Base-by-base conservation (phyloP, 2,113 vertebrate genomes). In the Mugil cephalus region DNA sequence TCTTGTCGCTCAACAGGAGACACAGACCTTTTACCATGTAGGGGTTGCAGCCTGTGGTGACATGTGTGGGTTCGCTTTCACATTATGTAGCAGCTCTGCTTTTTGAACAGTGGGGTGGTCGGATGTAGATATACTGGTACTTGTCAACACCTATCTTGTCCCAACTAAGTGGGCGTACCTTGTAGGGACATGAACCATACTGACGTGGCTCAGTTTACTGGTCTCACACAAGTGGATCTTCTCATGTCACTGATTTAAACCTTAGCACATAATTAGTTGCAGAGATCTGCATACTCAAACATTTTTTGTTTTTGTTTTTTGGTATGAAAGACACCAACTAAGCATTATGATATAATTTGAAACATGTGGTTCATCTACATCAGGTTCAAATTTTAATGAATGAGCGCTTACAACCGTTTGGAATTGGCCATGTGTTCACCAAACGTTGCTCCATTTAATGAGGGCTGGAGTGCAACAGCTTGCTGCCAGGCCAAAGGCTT, bases 121-220 rank as follows among this genome's bases (percentile, higher is more conserved):
- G 68, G 85, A 90, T 82, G 78, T 81, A 70, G 8, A 77, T 63
- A 40, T 62, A 81, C 18, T 30, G 59, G 69, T 40, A 54, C 35
- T 77, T 87, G 62, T 93, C 89, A 89, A 55, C 90, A 80, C 84
- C 65, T 82, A 67, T 40, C 47, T 82, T 83, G 86, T 90, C 84
- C 74, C 86, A 86, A 89, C 79, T 87, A 91, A 94, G 92, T 84
- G 93, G 55, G 78, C 59, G 8, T 42, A 69, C 72, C 80, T 86
- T 90, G 85, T 87, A 79, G 81, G 30, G 71, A 83, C 43, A 45
- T 67, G 80, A 88, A 67, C 66, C 62, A 39, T 63, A 69, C 40
- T 56, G 43, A 87, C 39, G 61, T 55, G 67, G 47, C 30, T 19
- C 43, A 58, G 54, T 71, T 80, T 48, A 65, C 64, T 47, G 11